Percentiles rank a stretch among this genome's conserved stretches.
Conservation (phyloP, 1,140 invertebrate species). For the Tigriopus japonicus region DNA sequence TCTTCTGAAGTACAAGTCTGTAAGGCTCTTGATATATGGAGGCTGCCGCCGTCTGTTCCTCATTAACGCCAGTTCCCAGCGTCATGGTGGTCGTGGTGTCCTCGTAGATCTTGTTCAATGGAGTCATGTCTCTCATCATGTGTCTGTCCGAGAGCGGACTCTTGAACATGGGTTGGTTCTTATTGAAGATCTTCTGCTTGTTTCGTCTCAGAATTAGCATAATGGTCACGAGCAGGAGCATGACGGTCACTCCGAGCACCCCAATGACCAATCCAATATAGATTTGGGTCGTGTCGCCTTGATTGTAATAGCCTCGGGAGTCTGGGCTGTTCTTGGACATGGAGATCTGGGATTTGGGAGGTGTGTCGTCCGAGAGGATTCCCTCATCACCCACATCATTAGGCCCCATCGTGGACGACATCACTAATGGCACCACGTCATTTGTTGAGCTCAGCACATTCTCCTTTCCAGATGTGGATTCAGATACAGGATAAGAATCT, state of each 20-base stretch:
- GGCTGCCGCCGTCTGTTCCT: not conserved
- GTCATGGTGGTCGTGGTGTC: not conserved
- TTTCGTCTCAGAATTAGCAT: slow-evolving; percentile 2
- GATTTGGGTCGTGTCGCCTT: not conserved
- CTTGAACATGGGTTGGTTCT: not conserved
- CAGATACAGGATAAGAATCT: not conserved
- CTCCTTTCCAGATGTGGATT: not conserved
- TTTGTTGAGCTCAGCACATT: not conserved
- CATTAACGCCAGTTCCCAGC: not conserved
- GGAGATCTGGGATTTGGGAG: no score
- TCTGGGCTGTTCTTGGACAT: no score
- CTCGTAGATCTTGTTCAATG: not conserved
- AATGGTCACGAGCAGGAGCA: slow-evolving; percentile 10
- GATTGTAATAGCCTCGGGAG: no score
- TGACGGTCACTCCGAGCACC: slow-evolving; percentile 5
- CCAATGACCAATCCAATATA: slow-evolving; percentile 10
- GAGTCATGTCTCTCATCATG: slow-evolving; percentile 2
- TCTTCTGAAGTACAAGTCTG: not conserved
- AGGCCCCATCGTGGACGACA: no score
- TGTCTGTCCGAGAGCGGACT: not conserved
- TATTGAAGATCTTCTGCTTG: slow-evolving; percentile 12
- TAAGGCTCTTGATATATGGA: slow-evolving; percentile 9
- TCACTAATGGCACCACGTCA: no score
- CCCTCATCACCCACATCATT: no score
- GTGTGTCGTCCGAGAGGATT: no score